Conservation (phyloP, 1,140 invertebrate genomes). For the Luehdorfia chinensis region DNA sequence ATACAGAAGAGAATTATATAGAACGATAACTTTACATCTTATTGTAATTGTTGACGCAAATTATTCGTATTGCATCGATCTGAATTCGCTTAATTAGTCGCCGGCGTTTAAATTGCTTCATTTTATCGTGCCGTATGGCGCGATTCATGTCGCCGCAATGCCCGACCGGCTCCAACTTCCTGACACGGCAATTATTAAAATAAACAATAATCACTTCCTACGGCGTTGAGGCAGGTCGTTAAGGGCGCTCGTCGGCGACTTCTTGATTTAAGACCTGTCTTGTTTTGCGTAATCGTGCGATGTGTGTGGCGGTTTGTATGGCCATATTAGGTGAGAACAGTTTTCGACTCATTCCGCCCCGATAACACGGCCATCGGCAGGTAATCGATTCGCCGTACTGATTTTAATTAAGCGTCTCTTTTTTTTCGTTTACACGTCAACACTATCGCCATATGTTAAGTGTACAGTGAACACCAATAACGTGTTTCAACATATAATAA, state of each 20-base stretch:
- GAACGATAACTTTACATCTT: no score
- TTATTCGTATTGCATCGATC: background rate
- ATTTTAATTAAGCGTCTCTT: slow-evolving; percentile 7
- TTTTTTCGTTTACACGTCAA: slow-evolving; percentile 4
- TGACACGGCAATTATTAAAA: slow-evolving; percentile 63
- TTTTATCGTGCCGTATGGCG: slow-evolving; percentile 42
- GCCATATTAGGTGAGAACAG: slow-evolving; percentile 38
- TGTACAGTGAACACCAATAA: no score
- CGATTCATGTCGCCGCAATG: no score
- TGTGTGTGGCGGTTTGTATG: slow-evolving; percentile 42
- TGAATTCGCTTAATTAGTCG: slow-evolving; percentile 37
- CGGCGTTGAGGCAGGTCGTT: slow-evolving; percentile 47
- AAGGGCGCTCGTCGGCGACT: slow-evolving; percentile 23
- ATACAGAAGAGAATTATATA: no score
- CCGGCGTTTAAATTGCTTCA: slow-evolving; percentile 57
- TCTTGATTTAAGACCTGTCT: slow-evolving; percentile 57
- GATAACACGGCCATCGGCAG: slow-evolving; percentile 4
- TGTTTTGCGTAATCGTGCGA: no score
- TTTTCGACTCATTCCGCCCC: slow-evolving; percentile 11
- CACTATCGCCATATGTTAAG: no score
- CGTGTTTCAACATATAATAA: no score
- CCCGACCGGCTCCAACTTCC: slow-evolving; percentile 45
- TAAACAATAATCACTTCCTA: slow-evolving; percentile 74
- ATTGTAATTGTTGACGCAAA: no score
- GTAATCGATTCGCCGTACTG: slow-evolving; percentile 17